Conservation (phyloP, 2,888 invertebrate species). For the Ethmia dodecea region DNA sequence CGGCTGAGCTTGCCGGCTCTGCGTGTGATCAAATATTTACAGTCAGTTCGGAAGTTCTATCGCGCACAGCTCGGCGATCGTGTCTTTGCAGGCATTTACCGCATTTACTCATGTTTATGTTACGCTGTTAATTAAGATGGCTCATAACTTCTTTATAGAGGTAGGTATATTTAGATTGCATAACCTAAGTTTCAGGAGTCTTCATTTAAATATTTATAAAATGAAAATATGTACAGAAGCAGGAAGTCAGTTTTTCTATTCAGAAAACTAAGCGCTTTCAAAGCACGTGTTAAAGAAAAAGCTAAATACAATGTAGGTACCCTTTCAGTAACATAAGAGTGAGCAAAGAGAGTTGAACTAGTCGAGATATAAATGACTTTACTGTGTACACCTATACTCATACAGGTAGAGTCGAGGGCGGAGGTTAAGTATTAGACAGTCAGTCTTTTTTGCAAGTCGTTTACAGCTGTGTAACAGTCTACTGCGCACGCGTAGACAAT, state of each 20-base stretch:
- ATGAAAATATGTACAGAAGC: neutral
- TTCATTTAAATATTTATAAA: no score
- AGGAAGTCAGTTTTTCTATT: neutral
- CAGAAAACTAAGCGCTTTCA: constrained; percentile 1
- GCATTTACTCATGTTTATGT: constrained; percentile 42
- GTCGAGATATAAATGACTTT: no score
- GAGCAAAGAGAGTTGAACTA: constrained; percentile 16
- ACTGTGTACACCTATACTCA: no score
- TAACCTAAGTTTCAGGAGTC: no score
- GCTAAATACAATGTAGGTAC: constrained; percentile 2
- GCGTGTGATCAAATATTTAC: constrained; percentile 67
- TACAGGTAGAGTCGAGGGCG: no score
- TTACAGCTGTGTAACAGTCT: constrained; percentile 15
- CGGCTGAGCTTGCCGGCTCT: constrained; percentile 56
- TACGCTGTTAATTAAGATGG: constrained; percentile 38
- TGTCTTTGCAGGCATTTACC: constrained; percentile 49
- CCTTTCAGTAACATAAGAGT: constrained; percentile 12
- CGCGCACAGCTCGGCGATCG: constrained; percentile 45
- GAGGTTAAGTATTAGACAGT: neutral
- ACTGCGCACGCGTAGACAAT: constrained; percentile 25
- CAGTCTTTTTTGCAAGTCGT: constrained; percentile 4
- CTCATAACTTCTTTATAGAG: neutral
- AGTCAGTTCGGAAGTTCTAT: constrained; percentile 45
- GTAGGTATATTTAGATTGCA: no score
- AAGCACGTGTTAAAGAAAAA: constrained; percentile 8